Percentiles rank a stretch among this genome's conserved stretches.
phyloP scores from a whole-genome alignment of 2,888 invertebrate species.

The Agapostemon virescens region DNA sequence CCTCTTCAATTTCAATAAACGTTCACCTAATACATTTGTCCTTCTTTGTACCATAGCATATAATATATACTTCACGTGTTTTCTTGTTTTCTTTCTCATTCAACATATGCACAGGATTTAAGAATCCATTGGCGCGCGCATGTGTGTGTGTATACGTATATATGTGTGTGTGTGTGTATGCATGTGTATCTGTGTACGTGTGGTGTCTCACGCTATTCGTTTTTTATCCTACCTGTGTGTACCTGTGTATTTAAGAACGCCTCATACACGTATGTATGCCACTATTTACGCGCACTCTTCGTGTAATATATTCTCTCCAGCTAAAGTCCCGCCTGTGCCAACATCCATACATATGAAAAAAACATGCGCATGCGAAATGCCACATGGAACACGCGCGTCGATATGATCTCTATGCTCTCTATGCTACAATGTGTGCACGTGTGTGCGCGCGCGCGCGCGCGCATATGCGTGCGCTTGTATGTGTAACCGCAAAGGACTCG shows the following conservation, averaged over 20 bases:
- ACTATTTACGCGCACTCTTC: conserved; percentile 43
- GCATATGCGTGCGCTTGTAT: too few relatives aligned
- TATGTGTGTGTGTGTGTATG: background rate
- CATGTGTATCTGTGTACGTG: background rate
- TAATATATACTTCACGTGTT: conserved; percentile 55
- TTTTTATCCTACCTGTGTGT: conserved; percentile 3
- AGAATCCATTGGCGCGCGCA: conserved; percentile 49
- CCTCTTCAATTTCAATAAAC: conserved; percentile 78
- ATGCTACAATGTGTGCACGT: conserved; percentile 21
- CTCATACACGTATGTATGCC: conserved; percentile 34
- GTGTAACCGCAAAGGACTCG: too few relatives aligned
- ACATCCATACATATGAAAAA: conserved; percentile 44
- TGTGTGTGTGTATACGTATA: background rate
- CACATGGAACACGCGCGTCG: conserved; percentile 63
- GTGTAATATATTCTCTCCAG: conserved; percentile 33
- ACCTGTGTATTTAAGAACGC: conserved; percentile 31
- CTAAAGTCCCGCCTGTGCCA: conserved; percentile 34
- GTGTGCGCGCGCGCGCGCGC: conserved; percentile 53
- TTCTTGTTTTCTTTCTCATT: conserved; percentile 36
- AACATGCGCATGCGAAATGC: conserved; percentile 57
- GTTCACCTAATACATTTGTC: conserved; percentile 77
- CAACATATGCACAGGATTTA: conserved; percentile 68
- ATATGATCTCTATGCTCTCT: conserved; percentile 51
- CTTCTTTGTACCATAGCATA: conserved; percentile 79
- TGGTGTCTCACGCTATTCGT: background rate